Base-by-base conservation (phyloP, 2,888 invertebrate genomes). In the Allacma fusca region DNA sequence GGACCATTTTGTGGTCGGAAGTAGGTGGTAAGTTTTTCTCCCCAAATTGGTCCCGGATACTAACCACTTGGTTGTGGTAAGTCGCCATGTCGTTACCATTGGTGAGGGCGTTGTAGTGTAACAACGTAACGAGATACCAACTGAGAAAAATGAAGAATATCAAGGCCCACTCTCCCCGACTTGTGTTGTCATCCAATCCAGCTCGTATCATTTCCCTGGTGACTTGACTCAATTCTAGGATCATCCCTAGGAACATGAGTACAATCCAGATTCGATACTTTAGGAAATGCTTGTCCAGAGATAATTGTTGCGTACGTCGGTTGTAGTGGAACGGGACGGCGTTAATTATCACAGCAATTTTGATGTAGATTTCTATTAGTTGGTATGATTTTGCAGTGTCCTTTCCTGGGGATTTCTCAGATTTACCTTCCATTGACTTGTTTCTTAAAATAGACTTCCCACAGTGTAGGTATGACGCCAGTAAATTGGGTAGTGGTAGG, bases 121-220 rank as follows among this genome's bases (percentile, higher is more conserved):
- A 13, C n/a, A n/a, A 34, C 44, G 26, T n/a, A n/a, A 70, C 29
- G 43, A 70, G 44, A 4, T 1, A 21, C 70, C 70, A 70, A 34
- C 70, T 70, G n/a, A 70, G 4, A 21, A 44, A 43, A 23, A 70
- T 70, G 44, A 70, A 70, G 1, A 70, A 23, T 13, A 43, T 21
- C 43, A 70, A 23, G 44, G 40, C 43, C 70, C 70, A 70, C 43
- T 70, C 70, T n/a, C 70, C 70, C 2, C 44, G 43, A 4, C 43
- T 19, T 7, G 43, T 24, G 5, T 7, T 23, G 5, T 43, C 21
- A 44, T 70, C 70, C 2, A 29, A n/a, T 12, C 23, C 1, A 5
- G 23, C 44, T 21, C 70, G 70, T 1, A 40, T 43, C 21, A 70
- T 13, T 23, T 70, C 70, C 23, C 23, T 1, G 2, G 44, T 40